Conservation (phyloP, 2,113 vertebrate genomes). For the Alaudala cheleensis region DNA sequence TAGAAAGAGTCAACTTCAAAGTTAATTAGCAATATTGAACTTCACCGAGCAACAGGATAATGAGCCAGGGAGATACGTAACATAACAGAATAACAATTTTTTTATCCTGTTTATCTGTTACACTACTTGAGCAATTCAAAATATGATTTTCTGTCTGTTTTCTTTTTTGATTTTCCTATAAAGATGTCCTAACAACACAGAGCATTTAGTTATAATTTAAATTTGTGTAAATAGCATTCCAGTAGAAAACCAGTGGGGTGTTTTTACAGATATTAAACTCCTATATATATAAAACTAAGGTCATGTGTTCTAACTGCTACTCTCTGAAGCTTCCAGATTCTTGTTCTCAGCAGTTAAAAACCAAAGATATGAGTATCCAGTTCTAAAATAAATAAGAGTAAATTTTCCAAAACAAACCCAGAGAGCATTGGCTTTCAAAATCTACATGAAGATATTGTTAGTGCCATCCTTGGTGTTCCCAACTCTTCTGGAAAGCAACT, state of each 20-base stretch:
- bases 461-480: not conserved
- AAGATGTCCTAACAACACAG: not conserved
- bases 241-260: not conserved
- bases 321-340: not conserved
- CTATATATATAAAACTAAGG: not conserved
- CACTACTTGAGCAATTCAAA: not conserved
- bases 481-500: not conserved
- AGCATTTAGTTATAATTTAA: not conserved
- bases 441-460: not conserved
- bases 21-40: conserved; percentile 2
- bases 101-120: not conserved
- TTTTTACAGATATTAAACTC: not conserved
- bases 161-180: not conserved
- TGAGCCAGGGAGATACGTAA: not conserved
- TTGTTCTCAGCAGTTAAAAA: not conserved
- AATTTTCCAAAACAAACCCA: not conserved
- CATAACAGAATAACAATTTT: not conserved
- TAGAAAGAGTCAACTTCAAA: not conserved
- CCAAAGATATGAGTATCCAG: not conserved
- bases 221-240: not conserved
- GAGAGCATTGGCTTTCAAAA: not conserved
- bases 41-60: not conserved
- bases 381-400: not conserved
- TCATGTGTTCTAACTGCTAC: not conserved
- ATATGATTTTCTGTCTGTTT: not conserved